These are phyloP conservation scores for Ecdyonurus torrentis DNA, from an alignment of 2,888 invertebrate species.

Conservation along the genomic window DNA sequence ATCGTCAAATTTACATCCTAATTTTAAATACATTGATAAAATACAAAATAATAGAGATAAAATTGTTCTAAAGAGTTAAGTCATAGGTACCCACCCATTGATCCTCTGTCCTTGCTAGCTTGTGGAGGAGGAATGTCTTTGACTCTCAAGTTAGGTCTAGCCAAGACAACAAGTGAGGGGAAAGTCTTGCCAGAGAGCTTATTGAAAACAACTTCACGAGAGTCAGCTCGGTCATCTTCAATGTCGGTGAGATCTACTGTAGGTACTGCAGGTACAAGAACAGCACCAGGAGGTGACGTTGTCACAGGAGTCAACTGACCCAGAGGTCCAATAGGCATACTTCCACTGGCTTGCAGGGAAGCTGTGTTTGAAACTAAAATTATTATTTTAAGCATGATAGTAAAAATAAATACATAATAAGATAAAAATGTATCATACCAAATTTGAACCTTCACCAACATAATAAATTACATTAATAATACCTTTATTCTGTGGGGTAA, in stretches of 20 bases:
- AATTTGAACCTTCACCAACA: too few relatives aligned
- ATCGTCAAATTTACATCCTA: background rate
- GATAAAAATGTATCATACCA: too few relatives aligned
- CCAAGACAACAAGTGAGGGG: constrained; percentile 70
- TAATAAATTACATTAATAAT: too few relatives aligned
- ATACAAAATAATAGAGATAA: background rate
- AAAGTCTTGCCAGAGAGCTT: constrained; percentile 64
- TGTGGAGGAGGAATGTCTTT: constrained; percentile 35
- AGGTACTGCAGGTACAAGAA: background rate
- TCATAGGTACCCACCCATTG: constrained; percentile 23
- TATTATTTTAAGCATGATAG: too few relatives aligned
- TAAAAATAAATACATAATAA: too few relatives aligned
- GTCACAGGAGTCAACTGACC: background rate
- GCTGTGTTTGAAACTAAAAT: background rate
- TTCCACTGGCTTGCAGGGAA: background rate
- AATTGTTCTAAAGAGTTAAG: too few relatives aligned
- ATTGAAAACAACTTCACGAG: constrained; percentile 57
- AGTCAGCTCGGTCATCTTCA: constrained; percentile 22
- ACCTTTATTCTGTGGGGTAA: too few relatives aligned
- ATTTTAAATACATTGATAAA: background rate
- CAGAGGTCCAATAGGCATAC: background rate
- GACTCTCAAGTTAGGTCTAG: constrained; percentile 57
- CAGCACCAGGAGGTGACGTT: background rate
- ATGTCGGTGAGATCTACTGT: background rate
- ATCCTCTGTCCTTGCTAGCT: constrained; percentile 24